These are phyloP conservation scores for Delia radicum DNA, from an alignment of 1,140 invertebrate species.

Conservation along the genomic window DNA sequence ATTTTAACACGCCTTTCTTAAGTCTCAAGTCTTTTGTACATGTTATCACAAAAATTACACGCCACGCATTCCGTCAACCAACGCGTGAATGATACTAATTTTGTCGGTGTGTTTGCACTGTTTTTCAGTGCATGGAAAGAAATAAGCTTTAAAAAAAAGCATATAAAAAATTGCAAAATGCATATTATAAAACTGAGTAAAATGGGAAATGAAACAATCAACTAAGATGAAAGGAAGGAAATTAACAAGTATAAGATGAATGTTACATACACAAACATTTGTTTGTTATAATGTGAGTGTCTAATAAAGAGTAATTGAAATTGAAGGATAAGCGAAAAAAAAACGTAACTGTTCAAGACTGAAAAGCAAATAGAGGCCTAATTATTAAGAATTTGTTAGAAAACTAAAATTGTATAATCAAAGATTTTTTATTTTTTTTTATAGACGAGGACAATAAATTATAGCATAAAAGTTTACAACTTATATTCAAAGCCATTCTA, in stretches of 20 bases:
- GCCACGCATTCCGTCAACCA: background rate
- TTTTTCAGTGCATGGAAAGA: background rate
- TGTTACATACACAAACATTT: background rate
- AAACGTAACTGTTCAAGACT: too few relatives aligned
- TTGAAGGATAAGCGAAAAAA: background rate
- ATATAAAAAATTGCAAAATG: background rate
- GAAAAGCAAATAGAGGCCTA: background rate
- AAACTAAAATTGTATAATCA: background rate
- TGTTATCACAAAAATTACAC: background rate
- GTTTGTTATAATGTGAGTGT: background rate
- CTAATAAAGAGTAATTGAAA: background rate
- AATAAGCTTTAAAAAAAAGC: background rate
- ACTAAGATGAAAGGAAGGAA: slow-evolving; percentile 22
- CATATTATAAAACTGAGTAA: background rate
- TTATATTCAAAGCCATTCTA: too few relatives aligned
- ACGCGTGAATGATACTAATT: slow-evolving; percentile 21
- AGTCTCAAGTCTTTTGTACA: background rate
- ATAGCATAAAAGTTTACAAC: too few relatives aligned
- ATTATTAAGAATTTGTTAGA: background rate
- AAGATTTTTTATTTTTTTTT: too few relatives aligned
- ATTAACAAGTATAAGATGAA: slow-evolving; percentile 2
- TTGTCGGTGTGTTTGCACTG: background rate
- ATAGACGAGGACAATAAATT: too few relatives aligned
- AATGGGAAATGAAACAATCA: slow-evolving; percentile 20
- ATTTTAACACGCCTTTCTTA: background rate